Percentiles rank a stretch among this genome's conserved stretches.
Conservation (phyloP, 92 coral and sea anemone species). For the Epizoanthus stellaris region DNA sequence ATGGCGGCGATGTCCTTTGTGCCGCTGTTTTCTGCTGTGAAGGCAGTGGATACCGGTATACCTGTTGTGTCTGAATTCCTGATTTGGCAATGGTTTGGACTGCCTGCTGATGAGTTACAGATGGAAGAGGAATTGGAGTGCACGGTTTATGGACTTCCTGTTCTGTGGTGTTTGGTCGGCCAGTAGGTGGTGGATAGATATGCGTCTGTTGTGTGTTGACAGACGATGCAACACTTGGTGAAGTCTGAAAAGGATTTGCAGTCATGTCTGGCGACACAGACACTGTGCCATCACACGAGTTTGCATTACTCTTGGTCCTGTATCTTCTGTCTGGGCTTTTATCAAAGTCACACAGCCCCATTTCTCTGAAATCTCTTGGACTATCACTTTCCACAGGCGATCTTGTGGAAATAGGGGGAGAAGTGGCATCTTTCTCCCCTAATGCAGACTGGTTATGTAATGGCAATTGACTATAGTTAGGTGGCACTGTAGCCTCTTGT, state of each 20-base stretch:
- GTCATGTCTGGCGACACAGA: background rate
- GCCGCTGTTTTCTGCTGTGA: slow-evolving; percentile 1
- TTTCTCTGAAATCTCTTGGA: slow-evolving; percentile 10
- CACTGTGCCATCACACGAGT: background rate
- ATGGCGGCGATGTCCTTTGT: too few relatives aligned
- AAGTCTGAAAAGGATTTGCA: background rate
- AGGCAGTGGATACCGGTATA: background rate
- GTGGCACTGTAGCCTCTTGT: background rate
- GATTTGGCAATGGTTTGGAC: background rate
- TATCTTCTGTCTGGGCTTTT: background rate
- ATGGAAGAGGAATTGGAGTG: too few relatives aligned
- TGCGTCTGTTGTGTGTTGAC: background rate
- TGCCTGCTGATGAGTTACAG: background rate
- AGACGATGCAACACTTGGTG: background rate
- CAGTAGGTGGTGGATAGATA: background rate
- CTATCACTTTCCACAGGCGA: background rate
- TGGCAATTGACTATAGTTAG: background rate
- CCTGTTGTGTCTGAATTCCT: background rate
- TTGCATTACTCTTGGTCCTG: background rate
- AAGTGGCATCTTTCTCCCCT: background rate
- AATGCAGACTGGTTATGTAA: background rate
- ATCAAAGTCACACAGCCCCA: slow-evolving; percentile 7
- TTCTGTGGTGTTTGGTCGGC: background rate
- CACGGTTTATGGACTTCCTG: background rate
- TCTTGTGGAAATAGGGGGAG: background rate